Base-by-base conservation (phyloP, 1,140 invertebrate genomes). In the Tribolium madens region DNA sequence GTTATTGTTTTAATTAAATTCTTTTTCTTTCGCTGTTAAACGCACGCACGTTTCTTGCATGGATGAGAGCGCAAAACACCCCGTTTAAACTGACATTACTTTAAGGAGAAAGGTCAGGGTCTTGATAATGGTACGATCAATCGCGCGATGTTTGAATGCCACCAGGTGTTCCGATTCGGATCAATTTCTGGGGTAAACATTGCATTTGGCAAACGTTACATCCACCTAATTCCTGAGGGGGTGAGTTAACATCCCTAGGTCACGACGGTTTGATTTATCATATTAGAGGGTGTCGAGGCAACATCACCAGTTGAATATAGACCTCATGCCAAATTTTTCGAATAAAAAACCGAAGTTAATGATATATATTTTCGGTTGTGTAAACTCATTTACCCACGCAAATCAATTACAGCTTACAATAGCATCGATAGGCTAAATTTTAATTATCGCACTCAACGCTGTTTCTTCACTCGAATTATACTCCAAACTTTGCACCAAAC, bases 121-220 rank as follows among this genome's bases (percentile, higher is more conserved):
- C 26, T 33, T 14, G 26, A 33, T 64, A 64, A 64, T 64, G 57
- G 52, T 5, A 14, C 57, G 26, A 64, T 64, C 57, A 64, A 64
- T 64, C 21, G 26, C 26, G 26, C n/a, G 3, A 33, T 33, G 57
- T 64, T 64, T 64, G 21, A 64, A 64, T 64, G 57, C 26, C 52
- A 57, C 52, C 57, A 64, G 57, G 57, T 64, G 57, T 64, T 64
- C 52, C 15, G 36, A 42, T 12, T 57, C 17, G 21, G 57, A 33
- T 50, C 48, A 17, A 50, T 50, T 14, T 15, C 15, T 14, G 48
- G 15, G 48, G 48, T 50, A 50, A 50, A 50, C 48, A 50, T 50
- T 50, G 48, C 13, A 50, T 50, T 50, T 50, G 48, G 48, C 48
- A 50, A 50, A 17, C 15, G 46, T 47, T 14, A 47, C 36, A n/a